Percentiles rank a stretch among this genome's conserved stretches.
These are phyloP conservation scores for Myanophis thanlyinensis DNA, from an alignment of 2,113 vertebrate genomes.

Conservation along the genomic window DNA sequence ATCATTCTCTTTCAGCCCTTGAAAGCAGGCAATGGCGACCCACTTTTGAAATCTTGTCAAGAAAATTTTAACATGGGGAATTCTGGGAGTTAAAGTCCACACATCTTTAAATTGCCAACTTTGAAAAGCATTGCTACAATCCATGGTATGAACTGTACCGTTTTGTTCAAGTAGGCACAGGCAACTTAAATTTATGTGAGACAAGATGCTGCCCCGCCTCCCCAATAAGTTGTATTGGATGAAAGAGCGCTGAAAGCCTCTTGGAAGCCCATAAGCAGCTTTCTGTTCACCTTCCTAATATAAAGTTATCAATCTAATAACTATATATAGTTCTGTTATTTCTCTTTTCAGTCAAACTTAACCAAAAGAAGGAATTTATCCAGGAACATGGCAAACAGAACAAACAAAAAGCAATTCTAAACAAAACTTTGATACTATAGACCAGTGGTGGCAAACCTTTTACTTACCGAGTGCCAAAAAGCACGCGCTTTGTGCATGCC, in stretches of 20 bases:
- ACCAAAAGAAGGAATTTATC: neutral
- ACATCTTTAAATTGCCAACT: neutral
- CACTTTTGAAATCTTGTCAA: neutral
- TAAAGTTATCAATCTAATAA: neutral
- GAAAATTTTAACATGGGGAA: neutral
- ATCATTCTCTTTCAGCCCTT: neutral
- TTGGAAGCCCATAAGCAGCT: neutral
- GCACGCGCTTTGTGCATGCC: too few species aligned
- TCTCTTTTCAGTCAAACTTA: neutral
- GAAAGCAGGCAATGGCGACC: neutral
- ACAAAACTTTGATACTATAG: neutral
- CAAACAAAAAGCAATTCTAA: neutral
- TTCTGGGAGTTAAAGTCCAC: neutral
- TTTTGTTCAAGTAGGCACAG: neutral
- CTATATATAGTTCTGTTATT: neutral
- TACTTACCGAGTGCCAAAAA: too few species aligned
- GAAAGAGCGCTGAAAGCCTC: neutral
- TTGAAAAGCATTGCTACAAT: neutral
- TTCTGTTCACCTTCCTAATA: neutral
- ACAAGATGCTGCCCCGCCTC: neutral
- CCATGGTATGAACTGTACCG: neutral
- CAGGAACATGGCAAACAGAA: neutral
- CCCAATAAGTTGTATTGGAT: neutral
- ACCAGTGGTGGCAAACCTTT: too few species aligned
- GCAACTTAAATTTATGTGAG: neutral